Evolutionary conservation across 2,113 vertebrate genomes (phyloP).

Genomic region (Limanda limanda): DNA sequence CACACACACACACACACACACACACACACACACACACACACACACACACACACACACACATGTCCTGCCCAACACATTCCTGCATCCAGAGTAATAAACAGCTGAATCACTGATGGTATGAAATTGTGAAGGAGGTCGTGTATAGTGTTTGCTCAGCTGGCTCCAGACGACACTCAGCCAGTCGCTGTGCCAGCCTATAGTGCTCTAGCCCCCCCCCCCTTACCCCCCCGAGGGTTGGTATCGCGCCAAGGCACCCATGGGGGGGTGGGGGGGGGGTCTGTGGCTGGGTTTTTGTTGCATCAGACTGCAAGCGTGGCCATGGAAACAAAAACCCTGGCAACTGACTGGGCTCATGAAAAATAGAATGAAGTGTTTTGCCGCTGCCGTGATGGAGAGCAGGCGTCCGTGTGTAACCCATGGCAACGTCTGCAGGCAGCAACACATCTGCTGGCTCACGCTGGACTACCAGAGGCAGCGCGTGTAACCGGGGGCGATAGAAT

Average conservation of each 20-base stretch:
- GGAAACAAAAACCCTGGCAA: slow-evolving; percentile 80
- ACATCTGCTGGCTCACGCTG: slow-evolving; percentile 22
- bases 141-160: slow-evolving; percentile 29
- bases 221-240: slow-evolving; percentile 14
- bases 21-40: neutral
- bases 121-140: slow-evolving; percentile 13
- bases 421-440: slow-evolving; percentile 56
- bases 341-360: slow-evolving; percentile 69
- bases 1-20: neutral
- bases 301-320: slow-evolving; percentile 75
- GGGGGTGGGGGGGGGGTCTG: slow-evolving; percentile 13
- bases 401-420: slow-evolving; percentile 49
- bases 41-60: neutral
- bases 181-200: slow-evolving; percentile 30
- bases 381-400: slow-evolving; percentile 40
- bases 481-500: slow-evolving; percentile 16
- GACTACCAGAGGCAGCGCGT: neutral
- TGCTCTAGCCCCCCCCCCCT: slow-evolving; percentile 19
- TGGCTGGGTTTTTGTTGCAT: slow-evolving; percentile 72
- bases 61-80: slow-evolving; percentile 10
- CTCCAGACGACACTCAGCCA: slow-evolving; percentile 17
- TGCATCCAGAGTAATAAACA: slow-evolving; percentile 18
- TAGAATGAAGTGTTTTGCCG: slow-evolving; percentile 50
- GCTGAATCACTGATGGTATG: slow-evolving; percentile 34
- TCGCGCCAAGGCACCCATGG: slow-evolving; percentile 26